Percentiles rank a stretch among this genome's conserved stretches.
Conservation (phyloP, 2,113 vertebrate species). For the Dinomys branickii region DNA sequence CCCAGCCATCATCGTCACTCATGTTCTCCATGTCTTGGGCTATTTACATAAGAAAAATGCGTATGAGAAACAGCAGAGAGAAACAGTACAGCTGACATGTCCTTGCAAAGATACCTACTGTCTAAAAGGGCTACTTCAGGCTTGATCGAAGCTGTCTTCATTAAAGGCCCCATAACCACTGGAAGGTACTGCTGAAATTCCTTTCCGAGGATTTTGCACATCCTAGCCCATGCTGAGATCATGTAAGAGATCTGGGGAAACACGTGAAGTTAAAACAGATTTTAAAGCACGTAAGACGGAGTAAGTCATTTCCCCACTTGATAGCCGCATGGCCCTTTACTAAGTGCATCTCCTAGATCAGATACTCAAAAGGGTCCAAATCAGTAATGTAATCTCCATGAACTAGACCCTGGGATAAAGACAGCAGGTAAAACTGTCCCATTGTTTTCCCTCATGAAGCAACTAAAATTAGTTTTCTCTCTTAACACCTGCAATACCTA, state of each 20-base stretch:
- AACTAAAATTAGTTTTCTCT: background rate
- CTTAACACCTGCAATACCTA: background rate
- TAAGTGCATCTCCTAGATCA: background rate
- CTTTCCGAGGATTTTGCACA: slow-evolving; percentile 99
- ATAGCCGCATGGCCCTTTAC: background rate
- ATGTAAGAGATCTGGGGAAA: slow-evolving; percentile 96
- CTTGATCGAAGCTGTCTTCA: slow-evolving; percentile 99
- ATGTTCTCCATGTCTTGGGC: slow-evolving; percentile 99
- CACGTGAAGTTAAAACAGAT: slow-evolving; percentile 27
- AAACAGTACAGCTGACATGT: background rate
- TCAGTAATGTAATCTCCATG: background rate
- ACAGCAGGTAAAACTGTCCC: background rate
- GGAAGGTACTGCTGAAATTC: slow-evolving; percentile 99
- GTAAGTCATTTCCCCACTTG: background rate
- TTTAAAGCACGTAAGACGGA: slow-evolving; percentile 8
- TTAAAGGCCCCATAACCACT: slow-evolving; percentile 99
- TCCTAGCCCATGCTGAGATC: slow-evolving; percentile 99
- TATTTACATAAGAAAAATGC: slow-evolving; percentile 73
- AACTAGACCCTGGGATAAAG: background rate
- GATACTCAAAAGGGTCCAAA: background rate
- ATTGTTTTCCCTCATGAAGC: background rate
- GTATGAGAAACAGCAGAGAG: background rate
- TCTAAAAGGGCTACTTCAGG: slow-evolving; percentile 98
- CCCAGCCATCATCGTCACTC: slow-evolving; percentile 99
- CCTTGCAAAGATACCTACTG: slow-evolving; percentile 88